phyloP scores from a whole-genome alignment of 2,113 vertebrate species.

The Catharus fuscescens region DNA sequence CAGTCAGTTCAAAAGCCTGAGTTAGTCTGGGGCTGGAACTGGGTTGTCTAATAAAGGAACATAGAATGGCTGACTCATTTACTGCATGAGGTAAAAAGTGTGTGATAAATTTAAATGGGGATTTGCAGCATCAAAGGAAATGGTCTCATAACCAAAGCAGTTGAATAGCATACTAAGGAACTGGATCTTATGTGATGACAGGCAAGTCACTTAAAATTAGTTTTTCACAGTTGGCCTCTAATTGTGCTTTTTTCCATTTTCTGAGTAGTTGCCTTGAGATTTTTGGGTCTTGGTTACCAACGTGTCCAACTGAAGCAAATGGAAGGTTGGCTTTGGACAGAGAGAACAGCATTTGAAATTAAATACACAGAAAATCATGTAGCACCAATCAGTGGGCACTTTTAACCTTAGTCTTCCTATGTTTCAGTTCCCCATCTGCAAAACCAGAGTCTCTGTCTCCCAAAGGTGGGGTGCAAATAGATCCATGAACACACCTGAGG shows the following conservation, averaged over 20 bases:
- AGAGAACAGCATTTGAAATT: background rate
- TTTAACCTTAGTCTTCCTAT: background rate
- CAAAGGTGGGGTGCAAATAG: background rate
- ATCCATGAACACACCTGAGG: background rate
- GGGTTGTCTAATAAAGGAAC: background rate
- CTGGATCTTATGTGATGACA: background rate
- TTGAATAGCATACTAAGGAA: background rate
- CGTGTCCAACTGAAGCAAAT: background rate
- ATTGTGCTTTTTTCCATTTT: constrained; percentile 24
- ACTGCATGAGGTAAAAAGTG: constrained; percentile 15
- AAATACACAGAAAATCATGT: background rate
- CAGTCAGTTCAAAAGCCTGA: background rate
- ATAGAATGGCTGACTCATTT: background rate
- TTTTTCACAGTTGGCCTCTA: constrained; percentile 17
- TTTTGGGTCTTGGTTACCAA: background rate
- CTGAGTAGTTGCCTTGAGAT: background rate
- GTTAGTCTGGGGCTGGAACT: background rate
- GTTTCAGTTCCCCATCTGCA: background rate
- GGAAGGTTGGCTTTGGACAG: background rate
- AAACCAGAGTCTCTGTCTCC: background rate
- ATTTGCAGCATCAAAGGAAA: constrained; percentile 32
- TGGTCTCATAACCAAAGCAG: background rate
- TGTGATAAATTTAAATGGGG: background rate
- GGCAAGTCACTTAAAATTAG: background rate
- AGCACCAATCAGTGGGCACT: background rate